Evolutionary conservation across 1,140 invertebrate genomes (phyloP).

Genomic region (Bactericera cockerelli): DNA sequence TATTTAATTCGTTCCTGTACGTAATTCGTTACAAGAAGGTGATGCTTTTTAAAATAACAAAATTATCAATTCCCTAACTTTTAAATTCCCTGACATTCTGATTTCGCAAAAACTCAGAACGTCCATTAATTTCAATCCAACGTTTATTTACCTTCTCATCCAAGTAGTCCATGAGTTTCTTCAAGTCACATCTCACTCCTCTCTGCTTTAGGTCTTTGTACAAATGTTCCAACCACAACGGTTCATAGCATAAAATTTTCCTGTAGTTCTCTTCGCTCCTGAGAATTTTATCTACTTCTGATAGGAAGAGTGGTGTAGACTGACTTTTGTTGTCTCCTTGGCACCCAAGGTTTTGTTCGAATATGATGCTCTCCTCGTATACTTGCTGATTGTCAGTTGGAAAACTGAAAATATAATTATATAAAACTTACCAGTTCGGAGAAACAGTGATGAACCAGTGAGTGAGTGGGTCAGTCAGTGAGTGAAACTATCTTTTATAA

Average conservation of each 20-base stretch:
- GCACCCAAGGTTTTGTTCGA: background rate
- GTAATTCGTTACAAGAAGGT: too few relatives aligned
- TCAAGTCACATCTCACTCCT: slow-evolving; percentile 30
- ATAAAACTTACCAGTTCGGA: too few relatives aligned
- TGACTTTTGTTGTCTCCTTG: background rate
- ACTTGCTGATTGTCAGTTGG: background rate
- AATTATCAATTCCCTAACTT: too few relatives aligned
- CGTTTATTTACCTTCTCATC: slow-evolving; percentile 36
- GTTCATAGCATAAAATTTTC: slow-evolving; percentile 33
- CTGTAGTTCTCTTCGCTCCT: slow-evolving; percentile 27
- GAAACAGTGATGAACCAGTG: too few relatives aligned
- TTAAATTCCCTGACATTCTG: too few relatives aligned
- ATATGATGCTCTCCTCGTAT: background rate
- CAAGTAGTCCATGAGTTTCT: slow-evolving; percentile 30
- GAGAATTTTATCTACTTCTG: background rate
- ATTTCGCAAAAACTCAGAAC: too few relatives aligned
- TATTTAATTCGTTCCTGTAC: too few relatives aligned
- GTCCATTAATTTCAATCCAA: too few relatives aligned
- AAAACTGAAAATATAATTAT: too few relatives aligned
- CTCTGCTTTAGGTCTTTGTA: slow-evolving; percentile 26
- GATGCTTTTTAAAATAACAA: too few relatives aligned
- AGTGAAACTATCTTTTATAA: too few relatives aligned
- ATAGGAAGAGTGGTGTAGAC: background rate
- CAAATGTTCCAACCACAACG: slow-evolving; percentile 31
- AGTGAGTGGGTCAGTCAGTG: too few relatives aligned